Percentiles rank a stretch among this genome's conserved stretches.
Evolutionary conservation across 2,113 vertebrate species (phyloP).

Genomic region (Aegotheles bennettii): DNA sequence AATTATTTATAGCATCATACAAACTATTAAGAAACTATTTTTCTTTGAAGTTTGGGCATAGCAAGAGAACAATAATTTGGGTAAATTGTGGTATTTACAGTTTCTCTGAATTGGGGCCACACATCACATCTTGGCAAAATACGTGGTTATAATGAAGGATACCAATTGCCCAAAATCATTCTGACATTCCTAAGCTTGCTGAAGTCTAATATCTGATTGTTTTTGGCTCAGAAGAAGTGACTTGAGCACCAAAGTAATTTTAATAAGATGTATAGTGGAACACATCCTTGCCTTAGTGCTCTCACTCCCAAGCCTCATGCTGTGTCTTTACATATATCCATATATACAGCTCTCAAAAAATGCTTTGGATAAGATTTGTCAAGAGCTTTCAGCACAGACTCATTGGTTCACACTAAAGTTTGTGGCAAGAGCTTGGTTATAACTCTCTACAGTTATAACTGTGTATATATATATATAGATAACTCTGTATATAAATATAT

Average conservation of each 20-base stretch:
- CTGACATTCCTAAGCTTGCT: neutral
- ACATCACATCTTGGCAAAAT: neutral
- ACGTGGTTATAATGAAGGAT: neutral
- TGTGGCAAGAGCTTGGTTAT: neutral
- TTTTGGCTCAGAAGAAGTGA: neutral
- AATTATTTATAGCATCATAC: constrained; percentile 3
- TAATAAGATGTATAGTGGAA: neutral
- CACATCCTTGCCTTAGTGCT: neutral
- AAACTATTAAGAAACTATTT: neutral
- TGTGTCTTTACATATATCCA: neutral
- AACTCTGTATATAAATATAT: too few relatives aligned
- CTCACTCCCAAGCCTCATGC: neutral
- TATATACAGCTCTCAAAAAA: neutral
- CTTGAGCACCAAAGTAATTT: neutral
- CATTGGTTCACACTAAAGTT: neutral
- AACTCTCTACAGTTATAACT: neutral
- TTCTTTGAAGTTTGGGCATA: constrained; percentile 13
- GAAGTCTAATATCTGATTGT: neutral
- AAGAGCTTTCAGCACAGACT: neutral
- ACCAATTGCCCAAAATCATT: neutral
- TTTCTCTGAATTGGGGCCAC: neutral
- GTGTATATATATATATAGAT: too few relatives aligned
- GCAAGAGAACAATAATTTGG: neutral
- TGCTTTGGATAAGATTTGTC: neutral
- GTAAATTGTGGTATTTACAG: neutral